phyloP scores from a whole-genome alignment of 1,140 invertebrate genomes.

The Eumaeus atala region DNA sequence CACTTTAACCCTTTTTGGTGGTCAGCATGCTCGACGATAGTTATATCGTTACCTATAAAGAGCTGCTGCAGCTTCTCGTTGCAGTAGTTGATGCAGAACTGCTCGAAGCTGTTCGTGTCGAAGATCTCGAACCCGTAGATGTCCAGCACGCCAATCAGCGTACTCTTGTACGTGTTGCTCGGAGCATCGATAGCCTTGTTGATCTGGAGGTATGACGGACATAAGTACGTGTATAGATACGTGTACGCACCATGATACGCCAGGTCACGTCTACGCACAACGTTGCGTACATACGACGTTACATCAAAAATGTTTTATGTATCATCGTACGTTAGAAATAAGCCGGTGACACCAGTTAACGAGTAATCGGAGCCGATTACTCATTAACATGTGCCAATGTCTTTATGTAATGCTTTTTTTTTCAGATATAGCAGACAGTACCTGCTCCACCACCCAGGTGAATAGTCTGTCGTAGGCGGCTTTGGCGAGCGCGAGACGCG shows the following conservation, averaged over 20 bases:
- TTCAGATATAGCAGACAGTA: conserved; percentile 21
- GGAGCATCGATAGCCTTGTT: conserved; percentile 88
- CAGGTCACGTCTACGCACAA: too few species aligned
- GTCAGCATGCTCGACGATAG: too few species aligned
- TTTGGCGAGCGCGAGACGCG: conserved; percentile 95
- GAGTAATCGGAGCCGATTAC: too few species aligned
- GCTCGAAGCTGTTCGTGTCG: conserved; percentile 95
- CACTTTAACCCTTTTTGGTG: too few species aligned
- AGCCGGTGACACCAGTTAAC: too few species aligned
- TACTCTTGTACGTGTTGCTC: conserved; percentile 80
- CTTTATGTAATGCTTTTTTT: too few species aligned
- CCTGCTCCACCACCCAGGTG: conserved; percentile 89
- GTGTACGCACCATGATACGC: too few species aligned
- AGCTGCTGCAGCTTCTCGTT: conserved; percentile 97
- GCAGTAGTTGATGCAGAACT: conserved; percentile 97
- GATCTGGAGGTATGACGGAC: conserved; percentile 73
- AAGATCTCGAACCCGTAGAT: conserved; percentile 99
- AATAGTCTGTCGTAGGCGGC: conserved; percentile 95
- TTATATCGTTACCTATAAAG: conserved; percentile 93
- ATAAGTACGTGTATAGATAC: background rate
- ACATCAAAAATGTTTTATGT: too few species aligned
- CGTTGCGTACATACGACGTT: too few species aligned
- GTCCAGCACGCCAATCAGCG: conserved; percentile 95
- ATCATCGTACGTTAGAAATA: too few species aligned
- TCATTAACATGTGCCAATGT: too few species aligned